Evolutionary conservation across 2,797 vertebrate species (phyloP).

Genomic region (Avahi laniger): DNA sequence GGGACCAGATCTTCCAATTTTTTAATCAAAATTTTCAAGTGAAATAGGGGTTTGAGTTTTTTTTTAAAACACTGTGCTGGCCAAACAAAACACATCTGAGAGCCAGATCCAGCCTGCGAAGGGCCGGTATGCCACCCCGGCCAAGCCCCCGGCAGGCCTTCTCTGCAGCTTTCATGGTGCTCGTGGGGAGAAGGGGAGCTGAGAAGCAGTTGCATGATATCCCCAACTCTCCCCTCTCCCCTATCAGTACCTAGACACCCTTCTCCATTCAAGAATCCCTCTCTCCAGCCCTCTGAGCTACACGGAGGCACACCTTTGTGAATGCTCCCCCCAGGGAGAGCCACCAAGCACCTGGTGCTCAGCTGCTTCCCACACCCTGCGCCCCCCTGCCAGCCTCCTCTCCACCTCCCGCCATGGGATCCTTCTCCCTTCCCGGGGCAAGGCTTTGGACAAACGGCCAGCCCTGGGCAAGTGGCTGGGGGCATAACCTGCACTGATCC

Average conservation of each 20-base stretch:
- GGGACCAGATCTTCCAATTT: not conserved
- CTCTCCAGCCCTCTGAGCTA: not conserved
- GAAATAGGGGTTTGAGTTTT: slow-evolving; percentile 32
- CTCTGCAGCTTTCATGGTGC: not conserved
- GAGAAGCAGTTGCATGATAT: not conserved
- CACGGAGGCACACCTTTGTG: not conserved
- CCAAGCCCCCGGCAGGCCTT: not conserved
- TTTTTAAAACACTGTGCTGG: slow-evolving; percentile 11
- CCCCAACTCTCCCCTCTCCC: not conserved
- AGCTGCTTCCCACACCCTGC: accelerated
- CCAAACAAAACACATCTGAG: slow-evolving; percentile 56
- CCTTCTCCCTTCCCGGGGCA: not conserved
- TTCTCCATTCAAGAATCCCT: not conserved
- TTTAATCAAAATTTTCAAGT: not conserved
- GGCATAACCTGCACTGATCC: not conserved
- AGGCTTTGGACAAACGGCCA: not conserved
- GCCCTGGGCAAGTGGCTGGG: not conserved
- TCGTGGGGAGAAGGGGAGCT: not conserved
- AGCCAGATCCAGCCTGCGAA: not conserved
- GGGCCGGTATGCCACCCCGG: not conserved
- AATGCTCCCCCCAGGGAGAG: not conserved
- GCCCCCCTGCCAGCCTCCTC: not conserved
- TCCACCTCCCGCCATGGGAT: not conserved
- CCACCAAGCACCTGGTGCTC: not conserved
- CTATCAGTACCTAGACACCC: not conserved